Evolutionary conservation across 1,140 invertebrate genomes (phyloP).

Genomic region (Delia radicum): DNA sequence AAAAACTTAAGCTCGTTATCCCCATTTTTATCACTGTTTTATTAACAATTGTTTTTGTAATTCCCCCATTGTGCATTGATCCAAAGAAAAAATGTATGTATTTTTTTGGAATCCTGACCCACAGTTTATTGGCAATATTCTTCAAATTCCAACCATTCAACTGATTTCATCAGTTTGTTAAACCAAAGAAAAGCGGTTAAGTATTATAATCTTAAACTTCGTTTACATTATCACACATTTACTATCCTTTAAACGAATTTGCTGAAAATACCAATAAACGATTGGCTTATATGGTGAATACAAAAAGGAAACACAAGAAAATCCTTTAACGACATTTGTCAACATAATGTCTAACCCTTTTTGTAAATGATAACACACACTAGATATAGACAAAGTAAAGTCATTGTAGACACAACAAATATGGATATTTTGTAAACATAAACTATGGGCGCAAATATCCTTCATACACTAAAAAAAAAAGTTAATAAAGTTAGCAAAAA

Average conservation of each 20-base stretch:
- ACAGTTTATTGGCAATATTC: too few relatives aligned
- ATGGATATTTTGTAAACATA: conserved; percentile 15
- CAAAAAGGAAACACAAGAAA: background rate
- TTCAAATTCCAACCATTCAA: too few relatives aligned
- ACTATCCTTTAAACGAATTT: background rate
- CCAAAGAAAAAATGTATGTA: too few relatives aligned
- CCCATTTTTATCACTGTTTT: too few relatives aligned
- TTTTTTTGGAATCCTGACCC: too few relatives aligned
- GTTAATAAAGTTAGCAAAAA: too few relatives aligned
- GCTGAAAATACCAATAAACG: background rate
- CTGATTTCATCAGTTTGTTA: too few relatives aligned
- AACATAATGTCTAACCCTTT: conserved; percentile 18
- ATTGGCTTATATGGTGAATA: background rate
- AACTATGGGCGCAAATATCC: conserved; percentile 12
- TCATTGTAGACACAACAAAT: background rate
- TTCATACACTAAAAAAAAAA: too few relatives aligned
- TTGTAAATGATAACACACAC: background rate
- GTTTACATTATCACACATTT: conserved; percentile 7
- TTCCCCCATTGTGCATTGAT: too few relatives aligned
- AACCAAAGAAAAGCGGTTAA: background rate
- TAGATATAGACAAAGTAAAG: background rate
- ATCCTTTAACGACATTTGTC: conserved; percentile 20
- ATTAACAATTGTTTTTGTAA: too few relatives aligned
- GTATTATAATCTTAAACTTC: background rate
- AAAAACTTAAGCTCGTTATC: too few relatives aligned